Evolutionary conservation across 1,140 invertebrate genomes (phyloP), one percentile per base, ranked within the genome.

Genomic region (Drosophila burlai): DNA sequence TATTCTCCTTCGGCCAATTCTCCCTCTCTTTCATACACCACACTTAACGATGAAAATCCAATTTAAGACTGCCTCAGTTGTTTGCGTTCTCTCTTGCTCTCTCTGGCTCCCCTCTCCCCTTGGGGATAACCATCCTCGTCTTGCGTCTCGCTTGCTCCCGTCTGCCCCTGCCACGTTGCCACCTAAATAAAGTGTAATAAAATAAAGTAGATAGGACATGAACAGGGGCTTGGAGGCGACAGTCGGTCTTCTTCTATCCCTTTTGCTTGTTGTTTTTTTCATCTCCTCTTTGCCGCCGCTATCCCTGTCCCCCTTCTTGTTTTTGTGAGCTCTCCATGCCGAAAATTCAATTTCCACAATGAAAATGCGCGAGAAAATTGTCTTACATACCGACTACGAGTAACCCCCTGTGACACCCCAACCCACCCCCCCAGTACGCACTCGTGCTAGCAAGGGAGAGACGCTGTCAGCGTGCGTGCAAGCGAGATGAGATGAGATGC

Each of bases 271-370:
- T 24, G 24, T 61, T 62, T 61, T 63, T 55, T 16, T 16, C 24
- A 29, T 52, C 61, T 42, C 9, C 61, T 55, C 46, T 5, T 11
- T 55, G 34, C 61, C 47, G 55, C 42, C 29, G 16, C 59, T 55
- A 5, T 67, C 52, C 21, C 24, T 26, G 24, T 1, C 8, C 24
- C 73, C 45, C 36, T 58, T 55, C 61, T 52, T 76, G 72, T 73
- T 73, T 61, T 52, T 73, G 81, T 66, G 54, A 80, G 83, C 84
- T 86, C 83, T 72, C 71, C 84, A 66, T 89, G 74, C 76, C 75
- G 74, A 83, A 92, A 92, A 92, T 92, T 92, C 83, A 92, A 92
- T 92, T 92, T 92, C 75, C 71, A 91, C 85, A 91, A 84, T 89
- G 84, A 89, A 89, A 89, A 86, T 83, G 76, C 77, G 83, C 83